Evolutionary conservation across 2,888 invertebrate species (phyloP).

Genomic region (Cerceris rybyensis): DNA sequence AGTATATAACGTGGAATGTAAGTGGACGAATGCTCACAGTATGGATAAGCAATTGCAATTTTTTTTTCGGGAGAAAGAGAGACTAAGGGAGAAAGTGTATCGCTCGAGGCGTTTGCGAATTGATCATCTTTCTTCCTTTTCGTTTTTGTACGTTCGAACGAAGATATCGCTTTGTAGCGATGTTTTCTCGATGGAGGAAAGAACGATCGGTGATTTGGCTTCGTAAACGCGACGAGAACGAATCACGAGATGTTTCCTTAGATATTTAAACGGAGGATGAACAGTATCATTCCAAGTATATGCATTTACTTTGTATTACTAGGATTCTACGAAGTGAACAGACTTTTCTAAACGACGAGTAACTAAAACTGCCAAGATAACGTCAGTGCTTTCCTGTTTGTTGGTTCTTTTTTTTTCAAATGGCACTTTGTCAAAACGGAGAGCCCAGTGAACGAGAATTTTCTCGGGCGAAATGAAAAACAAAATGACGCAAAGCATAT

Average conservation of each 20-base stretch:
- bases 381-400: constrained; percentile 41
- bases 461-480: constrained; percentile 10
- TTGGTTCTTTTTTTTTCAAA: constrained; percentile 29
- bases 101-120: constrained; percentile 39
- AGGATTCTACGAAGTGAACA: constrained; percentile 54
- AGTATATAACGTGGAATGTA: constrained; percentile 8
- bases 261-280: constrained; percentile 49
- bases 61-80: background rate
- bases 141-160: background rate
- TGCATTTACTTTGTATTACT: constrained; percentile 73
- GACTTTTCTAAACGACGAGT: constrained; percentile 65
- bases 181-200: constrained; percentile 11
- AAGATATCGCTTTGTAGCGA: constrained; percentile 5
- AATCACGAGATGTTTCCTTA: constrained; percentile 30
- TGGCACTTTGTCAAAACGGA: constrained; percentile 29
- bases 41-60: constrained; percentile 22
- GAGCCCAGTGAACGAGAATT: constrained; percentile 43
- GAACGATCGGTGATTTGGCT: background rate
- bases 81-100: background rate
- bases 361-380: constrained; percentile 69
- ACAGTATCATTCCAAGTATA: constrained; percentile 76
- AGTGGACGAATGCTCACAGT: constrained; percentile 48
- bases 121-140: background rate
- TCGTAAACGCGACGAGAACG: constrained; percentile 42
- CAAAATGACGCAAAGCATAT: constrained; percentile 59